Percentiles rank a stretch among this genome's conserved stretches.
These are phyloP conservation scores for Clarias gariepinus DNA, from an alignment of 2,113 vertebrate species.

Conservation along the genomic window DNA sequence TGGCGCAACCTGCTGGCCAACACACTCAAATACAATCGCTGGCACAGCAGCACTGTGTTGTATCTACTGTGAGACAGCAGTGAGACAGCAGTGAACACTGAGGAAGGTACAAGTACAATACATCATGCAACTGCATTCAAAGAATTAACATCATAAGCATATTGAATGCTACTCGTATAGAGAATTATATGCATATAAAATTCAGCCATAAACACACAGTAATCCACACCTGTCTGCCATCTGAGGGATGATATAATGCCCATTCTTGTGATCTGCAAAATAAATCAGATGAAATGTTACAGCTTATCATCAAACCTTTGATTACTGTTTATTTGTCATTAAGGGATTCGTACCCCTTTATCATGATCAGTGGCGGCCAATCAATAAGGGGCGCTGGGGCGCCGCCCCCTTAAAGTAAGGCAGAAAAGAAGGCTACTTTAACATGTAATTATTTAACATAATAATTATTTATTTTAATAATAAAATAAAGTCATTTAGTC, in stretches of 20 bases:
- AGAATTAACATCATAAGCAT: neutral
- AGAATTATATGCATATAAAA: neutral
- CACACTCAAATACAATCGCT: conserved; percentile 56
- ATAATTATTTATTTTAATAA: no score
- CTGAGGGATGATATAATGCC: conserved; percentile 98
- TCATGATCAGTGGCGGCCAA: neutral
- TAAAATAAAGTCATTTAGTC: no score
- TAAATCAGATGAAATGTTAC: conserved; percentile 8
- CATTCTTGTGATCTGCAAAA: conserved; percentile 93
- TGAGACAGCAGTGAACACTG: neutral
- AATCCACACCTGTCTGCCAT: conserved; percentile 95
- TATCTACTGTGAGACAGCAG: conserved; percentile 13
- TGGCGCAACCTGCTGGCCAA: conserved; percentile 65
- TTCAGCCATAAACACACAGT: neutral
- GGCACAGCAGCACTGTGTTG: conserved; percentile 4
- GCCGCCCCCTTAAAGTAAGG: no score
- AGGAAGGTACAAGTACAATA: conserved; percentile 1
- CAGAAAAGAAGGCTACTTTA: no score
- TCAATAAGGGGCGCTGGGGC: no score
- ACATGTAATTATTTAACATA: no score
- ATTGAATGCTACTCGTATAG: neutral
- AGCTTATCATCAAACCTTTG: neutral
- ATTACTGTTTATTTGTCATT: neutral
- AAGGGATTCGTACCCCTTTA: neutral
- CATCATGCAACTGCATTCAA: conserved; percentile 16